phyloP scores from a whole-genome alignment of 2,113 vertebrate species.

The Mus musculus region DNA sequence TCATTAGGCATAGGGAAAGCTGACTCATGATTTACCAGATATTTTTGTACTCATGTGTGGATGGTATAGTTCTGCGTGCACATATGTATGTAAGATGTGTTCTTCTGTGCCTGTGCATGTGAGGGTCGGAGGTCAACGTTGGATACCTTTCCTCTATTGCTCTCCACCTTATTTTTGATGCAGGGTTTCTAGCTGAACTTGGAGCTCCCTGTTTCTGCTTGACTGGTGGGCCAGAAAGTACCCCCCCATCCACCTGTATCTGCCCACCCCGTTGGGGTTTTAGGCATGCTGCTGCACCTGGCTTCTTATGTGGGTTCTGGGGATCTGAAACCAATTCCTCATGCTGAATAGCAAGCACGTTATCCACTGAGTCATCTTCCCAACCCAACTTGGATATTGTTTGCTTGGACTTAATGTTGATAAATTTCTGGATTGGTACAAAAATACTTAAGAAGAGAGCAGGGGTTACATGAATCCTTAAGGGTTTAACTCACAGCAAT shows the following conservation, averaged over 20 bases:
- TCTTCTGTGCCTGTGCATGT: not conserved
- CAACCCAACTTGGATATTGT: not conserved
- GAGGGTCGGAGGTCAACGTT: not conserved
- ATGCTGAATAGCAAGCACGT: not conserved
- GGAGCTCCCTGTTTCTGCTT: not conserved
- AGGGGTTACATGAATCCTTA: not conserved
- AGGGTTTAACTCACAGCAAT: not conserved
- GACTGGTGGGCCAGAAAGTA: not conserved
- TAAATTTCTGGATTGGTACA: not conserved
- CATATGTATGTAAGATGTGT: too few species aligned
- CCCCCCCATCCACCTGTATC: not conserved
- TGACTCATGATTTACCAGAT: conserved; percentile 3
- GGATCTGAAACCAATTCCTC: not conserved
- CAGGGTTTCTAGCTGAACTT: not conserved
- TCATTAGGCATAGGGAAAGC: conserved; percentile 7
- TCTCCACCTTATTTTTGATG: not conserved
- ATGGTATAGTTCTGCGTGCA: not conserved
- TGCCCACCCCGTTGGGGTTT: not conserved
- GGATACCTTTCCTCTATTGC: not conserved
- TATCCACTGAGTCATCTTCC: not conserved
- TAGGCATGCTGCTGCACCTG: not conserved
- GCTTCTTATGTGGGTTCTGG: not conserved
- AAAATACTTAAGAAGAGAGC: not conserved
- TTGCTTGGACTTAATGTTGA: not conserved
- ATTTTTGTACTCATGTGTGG: not conserved